Base-by-base conservation (phyloP, 2,797 vertebrate genomes). In the Tauraco hartlaubi region DNA sequence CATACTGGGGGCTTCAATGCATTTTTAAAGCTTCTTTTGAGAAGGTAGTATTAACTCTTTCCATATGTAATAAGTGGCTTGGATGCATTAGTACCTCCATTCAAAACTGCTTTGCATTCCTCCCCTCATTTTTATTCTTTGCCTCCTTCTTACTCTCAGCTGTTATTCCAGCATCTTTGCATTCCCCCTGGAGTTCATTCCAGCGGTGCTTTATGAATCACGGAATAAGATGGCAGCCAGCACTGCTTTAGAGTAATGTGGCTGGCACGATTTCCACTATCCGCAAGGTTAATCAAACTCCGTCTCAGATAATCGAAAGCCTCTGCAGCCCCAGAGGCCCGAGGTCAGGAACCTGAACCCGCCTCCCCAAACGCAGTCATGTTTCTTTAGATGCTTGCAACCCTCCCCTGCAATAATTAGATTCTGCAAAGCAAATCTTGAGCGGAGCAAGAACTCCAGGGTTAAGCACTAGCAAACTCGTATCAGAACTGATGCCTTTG, bases 111-210 rank as follows among this genome's bases (percentile, higher is more conserved):
- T 81, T 91, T 72, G 46, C 84, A 35, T 90, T 94, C 66, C 63
- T 33, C 52, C 69, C 87, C 85, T 96, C 74, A 52, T 48, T 91
- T 95, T 87, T 81, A 92, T 95, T 92, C 94, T 93, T 63, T 82
- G 80, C 92, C 69, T 88, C 83, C 48, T 89, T 41, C 86, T 87
- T 33, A 29, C 90, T 93, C 94, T 96, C 94, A 73, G 94, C 93
- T 97, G 93, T 88, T 95, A 84, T 95, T 94, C 83, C 37, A 96
- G 96, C 96, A 95, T 94, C 91, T 95, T 66, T 46, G 80, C 93
- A 85, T 94, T 96, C 96, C 89, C 95, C 81, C 79, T 22, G 96
- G 97, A 96, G 94, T 84, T 88, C 69, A 67, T 80, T 97, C 96
- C 91, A 85, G 95, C 28, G 15, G 95, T 88, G 88, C 94, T 97